Base-by-base conservation (phyloP, 2,113 vertebrate species). In the Forbesichthys agassizii region DNA sequence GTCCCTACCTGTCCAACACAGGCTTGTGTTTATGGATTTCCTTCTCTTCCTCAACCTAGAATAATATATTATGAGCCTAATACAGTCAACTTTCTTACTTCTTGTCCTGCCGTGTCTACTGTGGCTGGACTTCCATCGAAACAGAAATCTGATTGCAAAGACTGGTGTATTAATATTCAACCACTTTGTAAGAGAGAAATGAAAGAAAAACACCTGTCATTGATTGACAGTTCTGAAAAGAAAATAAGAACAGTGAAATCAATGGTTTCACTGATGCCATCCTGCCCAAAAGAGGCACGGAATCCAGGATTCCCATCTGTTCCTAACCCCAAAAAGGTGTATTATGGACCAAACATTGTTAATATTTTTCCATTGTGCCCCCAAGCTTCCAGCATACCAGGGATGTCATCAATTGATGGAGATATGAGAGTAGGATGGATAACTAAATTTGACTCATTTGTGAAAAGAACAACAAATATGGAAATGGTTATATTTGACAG, bases 101-200 rank as follows among this genome's bases (percentile, higher is more conserved):
- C 80, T 11, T 83, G 84, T 16, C 80, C 85, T 0, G 0, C 27
- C 61, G 4, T 66, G 33, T 83, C 83, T 20, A 56, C 48, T 27
- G 66, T 79, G 3, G 46, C 66, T 70, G 85, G 86, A 46, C 75
- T 83, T 73, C 74, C 87, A 71, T 90, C 87, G 5, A 9, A 72
- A 6, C 75, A 81, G n/a, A 66, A 62, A 69, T 53, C 60, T 57
- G 61, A 85, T 3, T 53, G 54, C 57, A 81, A 74, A 80, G 64
- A 79, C 16, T 88, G 84, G 82, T 33, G 55, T 13, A 42, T 6
- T 48, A 14, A 33, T 64, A 42, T 59, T 55, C 27, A 64, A 20
- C 55, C 58, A 33, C 67, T 88, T 51, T 85, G 74, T 75, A 48
- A 77, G 54, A 82, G 48, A 0, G 0, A 14, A 5, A 18, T 62